Evolutionary conservation across 2,113 vertebrate species (phyloP).

Genomic region (Zingel zingel): DNA sequence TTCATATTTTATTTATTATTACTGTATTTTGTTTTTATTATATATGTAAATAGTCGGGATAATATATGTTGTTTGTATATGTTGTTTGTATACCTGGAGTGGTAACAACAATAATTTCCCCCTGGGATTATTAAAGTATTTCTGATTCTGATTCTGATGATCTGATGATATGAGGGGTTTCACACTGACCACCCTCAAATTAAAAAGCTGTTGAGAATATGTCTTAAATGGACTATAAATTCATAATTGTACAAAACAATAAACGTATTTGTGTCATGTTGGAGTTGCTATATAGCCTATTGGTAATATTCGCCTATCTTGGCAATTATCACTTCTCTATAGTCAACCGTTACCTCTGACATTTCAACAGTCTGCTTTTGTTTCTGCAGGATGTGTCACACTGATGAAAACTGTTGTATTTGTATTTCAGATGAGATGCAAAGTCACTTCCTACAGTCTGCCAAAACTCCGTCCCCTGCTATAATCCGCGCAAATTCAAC

Average conservation of each 20-base stretch:
- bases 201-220: too few relatives aligned
- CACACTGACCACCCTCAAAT: background rate
- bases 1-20: too few relatives aligned
- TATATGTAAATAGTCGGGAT: too few relatives aligned
- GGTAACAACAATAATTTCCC: too few relatives aligned
- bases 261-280: too few relatives aligned
- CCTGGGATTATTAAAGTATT: too few relatives aligned
- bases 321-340: too few relatives aligned
- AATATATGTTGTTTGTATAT: too few relatives aligned
- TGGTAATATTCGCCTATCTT: background rate
- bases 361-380: constrained; percentile 19
- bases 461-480: background rate
- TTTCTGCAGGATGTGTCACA: constrained; percentile 68
- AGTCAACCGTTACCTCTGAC: constrained; percentile 15
- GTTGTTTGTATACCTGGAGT: too few relatives aligned
- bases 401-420: constrained; percentile 29
- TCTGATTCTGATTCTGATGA: too few relatives aligned
- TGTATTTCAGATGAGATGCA: constrained; percentile 46
- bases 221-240: background rate
- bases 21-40: too few relatives aligned
- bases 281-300: background rate
- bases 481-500: background rate
- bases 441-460: constrained; percentile 67
- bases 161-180: too few relatives aligned
- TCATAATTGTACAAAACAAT: background rate